Conservation (phyloP, 1,140 invertebrate genomes). For the Samia ricini region DNA sequence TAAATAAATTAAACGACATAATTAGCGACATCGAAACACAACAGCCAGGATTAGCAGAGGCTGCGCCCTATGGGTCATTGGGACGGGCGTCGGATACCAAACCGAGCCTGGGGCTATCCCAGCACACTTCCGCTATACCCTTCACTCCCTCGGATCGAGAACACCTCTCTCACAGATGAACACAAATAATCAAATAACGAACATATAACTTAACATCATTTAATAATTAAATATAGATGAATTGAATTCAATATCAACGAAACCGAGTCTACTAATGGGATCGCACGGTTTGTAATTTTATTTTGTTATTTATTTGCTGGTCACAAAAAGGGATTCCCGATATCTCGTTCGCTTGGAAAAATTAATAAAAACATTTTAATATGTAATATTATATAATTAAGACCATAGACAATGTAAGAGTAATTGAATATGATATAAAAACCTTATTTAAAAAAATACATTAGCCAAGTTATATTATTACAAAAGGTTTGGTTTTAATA, state of each 20-base stretch:
- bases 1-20: no score
- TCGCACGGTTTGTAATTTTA: constrained; percentile 34
- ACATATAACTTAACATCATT: constrained; percentile 59
- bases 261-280: constrained; percentile 52
- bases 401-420: not conserved
- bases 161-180: constrained; percentile 77
- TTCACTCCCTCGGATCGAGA: constrained; percentile 76
- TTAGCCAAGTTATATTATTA: constrained; percentile 1
- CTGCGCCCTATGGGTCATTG: constrained; percentile 67
- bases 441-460: not conserved
- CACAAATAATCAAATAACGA: constrained; percentile 72
- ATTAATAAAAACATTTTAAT: constrained; percentile 29
- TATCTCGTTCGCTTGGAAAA: constrained; percentile 39
- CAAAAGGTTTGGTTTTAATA: constrained; percentile 23
- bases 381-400: constrained; percentile 4
- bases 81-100: constrained; percentile 61
- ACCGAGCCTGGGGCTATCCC: constrained; percentile 70
- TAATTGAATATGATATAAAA: constrained; percentile 36
- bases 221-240: constrained; percentile 63
- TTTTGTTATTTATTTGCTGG: constrained; percentile 21
- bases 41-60: constrained; percentile 75
- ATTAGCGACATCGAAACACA: constrained; percentile 75
- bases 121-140: constrained; percentile 74
- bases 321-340: constrained; percentile 22
- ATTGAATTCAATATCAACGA: constrained; percentile 53